These are phyloP conservation scores for Luperina nickerlii DNA, from an alignment of 2,888 invertebrate genomes.

Conservation along the genomic window DNA sequence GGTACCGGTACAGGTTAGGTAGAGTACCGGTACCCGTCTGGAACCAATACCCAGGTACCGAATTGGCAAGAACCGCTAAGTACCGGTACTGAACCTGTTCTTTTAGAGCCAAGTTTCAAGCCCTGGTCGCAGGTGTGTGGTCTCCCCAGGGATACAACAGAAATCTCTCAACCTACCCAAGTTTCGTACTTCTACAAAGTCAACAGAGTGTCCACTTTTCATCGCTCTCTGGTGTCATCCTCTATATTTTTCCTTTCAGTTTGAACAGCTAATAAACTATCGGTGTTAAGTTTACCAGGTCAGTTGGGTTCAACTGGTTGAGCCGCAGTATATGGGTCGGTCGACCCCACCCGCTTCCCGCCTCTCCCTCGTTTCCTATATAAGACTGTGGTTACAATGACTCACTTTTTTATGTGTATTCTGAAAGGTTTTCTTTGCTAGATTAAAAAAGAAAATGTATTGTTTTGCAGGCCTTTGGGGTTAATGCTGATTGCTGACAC, in stretches of 20 bases:
- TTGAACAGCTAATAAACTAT: conserved; percentile 32
- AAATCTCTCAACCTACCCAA: neutral
- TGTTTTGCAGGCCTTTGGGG: neutral
- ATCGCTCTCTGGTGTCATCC: neutral
- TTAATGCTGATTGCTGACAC: neutral
- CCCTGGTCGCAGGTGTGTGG: too few relatives aligned
- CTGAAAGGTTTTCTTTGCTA: conserved; percentile 21
- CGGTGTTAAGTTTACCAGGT: conserved; percentile 58
- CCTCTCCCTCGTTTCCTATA: conserved; percentile 67
- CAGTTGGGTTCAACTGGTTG: conserved; percentile 57
- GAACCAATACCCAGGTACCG: neutral
- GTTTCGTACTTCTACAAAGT: neutral
- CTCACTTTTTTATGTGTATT: conserved; percentile 6
- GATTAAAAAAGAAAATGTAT: conserved; percentile 6
- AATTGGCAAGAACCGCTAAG: neutral
- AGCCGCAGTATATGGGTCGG: conserved; percentile 63
- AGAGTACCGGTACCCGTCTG: neutral
- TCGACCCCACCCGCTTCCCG: conserved; percentile 65
- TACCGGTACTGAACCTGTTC: neutral
- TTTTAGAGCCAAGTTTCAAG: neutral
- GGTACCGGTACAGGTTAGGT: neutral
- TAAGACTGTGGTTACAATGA: conserved; percentile 48
- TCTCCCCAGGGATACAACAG: neutral
- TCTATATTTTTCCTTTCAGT: conserved; percentile 12
- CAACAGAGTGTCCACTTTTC: neutral